Conservation (phyloP, 2,797 vertebrate species). For the Catharus ustulatus region DNA sequence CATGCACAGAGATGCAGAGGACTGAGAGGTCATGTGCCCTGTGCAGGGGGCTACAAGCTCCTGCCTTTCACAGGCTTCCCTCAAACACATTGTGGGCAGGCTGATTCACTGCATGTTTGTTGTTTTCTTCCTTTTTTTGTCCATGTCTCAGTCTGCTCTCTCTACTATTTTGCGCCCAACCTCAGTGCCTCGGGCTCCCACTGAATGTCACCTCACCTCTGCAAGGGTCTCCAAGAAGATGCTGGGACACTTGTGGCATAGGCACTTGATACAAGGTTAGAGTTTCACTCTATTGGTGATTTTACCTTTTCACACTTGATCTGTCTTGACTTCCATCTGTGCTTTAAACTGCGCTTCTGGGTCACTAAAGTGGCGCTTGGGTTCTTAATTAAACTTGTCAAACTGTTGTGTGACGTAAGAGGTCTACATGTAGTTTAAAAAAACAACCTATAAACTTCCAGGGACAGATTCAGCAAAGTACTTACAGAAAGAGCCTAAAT, state of each 20-base stretch:
- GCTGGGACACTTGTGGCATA: neutral
- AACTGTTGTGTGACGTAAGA: neutral
- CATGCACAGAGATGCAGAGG: neutral
- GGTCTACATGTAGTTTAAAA: neutral
- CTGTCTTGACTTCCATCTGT: slow-evolving; percentile 15
- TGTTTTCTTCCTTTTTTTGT: neutral
- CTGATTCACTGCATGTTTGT: neutral
- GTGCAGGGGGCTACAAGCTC: neutral
- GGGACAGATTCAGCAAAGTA: neutral
- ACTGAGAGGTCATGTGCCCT: neutral
- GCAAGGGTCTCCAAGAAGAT: neutral
- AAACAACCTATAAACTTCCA: neutral
- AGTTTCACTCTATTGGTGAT: neutral
- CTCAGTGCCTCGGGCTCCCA: neutral
- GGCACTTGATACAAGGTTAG: neutral
- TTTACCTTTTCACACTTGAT: slow-evolving; percentile 21
- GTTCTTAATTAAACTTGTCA: slow-evolving; percentile 44
- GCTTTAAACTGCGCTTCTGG: slow-evolving; percentile 57
- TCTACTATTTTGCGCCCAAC: slow-evolving; percentile 9
- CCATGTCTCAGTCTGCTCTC: neutral
- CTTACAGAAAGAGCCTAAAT: neutral
- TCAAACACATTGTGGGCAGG: neutral
- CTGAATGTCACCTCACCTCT: neutral
- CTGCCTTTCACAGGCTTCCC: neutral
- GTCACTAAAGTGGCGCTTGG: neutral